Percentiles rank a stretch among this genome's conserved stretches.
Conservation (phyloP, 2,888 invertebrate genomes). For the Blomia tropicalis region DNA sequence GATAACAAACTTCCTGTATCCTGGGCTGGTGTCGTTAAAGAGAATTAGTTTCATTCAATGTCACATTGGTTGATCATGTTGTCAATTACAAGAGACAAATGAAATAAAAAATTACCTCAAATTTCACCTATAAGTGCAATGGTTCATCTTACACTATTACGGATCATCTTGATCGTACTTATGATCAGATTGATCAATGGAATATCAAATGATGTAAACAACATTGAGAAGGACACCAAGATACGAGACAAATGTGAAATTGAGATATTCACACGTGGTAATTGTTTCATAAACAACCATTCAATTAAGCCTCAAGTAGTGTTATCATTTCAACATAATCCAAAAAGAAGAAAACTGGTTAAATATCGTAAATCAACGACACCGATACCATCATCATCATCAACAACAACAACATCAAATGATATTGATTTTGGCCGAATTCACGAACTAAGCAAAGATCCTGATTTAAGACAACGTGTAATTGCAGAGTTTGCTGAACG, state of each 20-base stretch:
- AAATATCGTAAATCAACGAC: neutral
- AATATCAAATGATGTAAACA: too few relatives aligned
- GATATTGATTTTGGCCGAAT: neutral
- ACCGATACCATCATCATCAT: neutral
- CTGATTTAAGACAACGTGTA: neutral
- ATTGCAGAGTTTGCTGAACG: neutral
- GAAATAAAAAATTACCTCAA: too few relatives aligned
- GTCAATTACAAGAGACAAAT: too few relatives aligned
- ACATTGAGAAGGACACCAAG: too few relatives aligned
- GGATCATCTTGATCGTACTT: too few relatives aligned
- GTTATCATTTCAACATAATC: neutral
- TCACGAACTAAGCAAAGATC: neutral
- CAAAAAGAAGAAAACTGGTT: neutral
- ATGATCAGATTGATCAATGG: too few relatives aligned
- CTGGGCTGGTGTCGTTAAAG: too few relatives aligned
- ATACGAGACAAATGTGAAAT: slow-evolving; percentile 2
- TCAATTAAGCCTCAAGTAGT: neutral
- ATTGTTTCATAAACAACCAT: neutral
- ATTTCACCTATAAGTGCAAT: too few relatives aligned
- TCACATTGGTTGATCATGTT: too few relatives aligned
- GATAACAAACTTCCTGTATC: too few relatives aligned
- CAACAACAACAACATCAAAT: neutral
- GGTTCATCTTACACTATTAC: too few relatives aligned
- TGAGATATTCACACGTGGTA: neutral
- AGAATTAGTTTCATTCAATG: too few relatives aligned